Conservation (phyloP, 2,113 vertebrate species). For the Gallinago media region DNA sequence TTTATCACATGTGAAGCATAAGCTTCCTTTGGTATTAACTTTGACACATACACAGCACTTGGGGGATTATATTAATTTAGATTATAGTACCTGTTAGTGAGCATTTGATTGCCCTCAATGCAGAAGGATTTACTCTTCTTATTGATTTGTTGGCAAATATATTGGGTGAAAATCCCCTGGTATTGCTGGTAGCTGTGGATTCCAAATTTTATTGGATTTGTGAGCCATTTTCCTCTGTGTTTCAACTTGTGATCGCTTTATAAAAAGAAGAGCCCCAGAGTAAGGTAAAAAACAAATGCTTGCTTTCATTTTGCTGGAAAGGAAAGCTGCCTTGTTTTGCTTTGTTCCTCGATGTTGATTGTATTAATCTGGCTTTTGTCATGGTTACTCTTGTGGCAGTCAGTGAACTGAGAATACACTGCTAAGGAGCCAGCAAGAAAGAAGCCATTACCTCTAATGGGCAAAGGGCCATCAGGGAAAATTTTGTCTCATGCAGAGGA, state of each 20-base stretch:
- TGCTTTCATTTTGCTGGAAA: not conserved
- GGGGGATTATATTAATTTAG: slow-evolving; percentile 87
- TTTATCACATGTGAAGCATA: slow-evolving; percentile 69
- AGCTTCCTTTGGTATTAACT: slow-evolving; percentile 84
- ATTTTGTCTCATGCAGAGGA: not conserved
- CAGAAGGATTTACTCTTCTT: slow-evolving; percentile 85
- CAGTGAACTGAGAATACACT: not conserved
- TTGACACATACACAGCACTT: slow-evolving; percentile 76
- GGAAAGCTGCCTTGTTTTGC: not conserved
- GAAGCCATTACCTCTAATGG: not conserved
- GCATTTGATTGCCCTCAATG: slow-evolving; percentile 81
- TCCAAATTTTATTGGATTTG: slow-evolving; percentile 84
- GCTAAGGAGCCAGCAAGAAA: not conserved
- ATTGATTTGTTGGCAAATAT: slow-evolving; percentile 91
- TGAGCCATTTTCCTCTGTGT: slow-evolving; percentile 70
- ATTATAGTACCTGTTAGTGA: slow-evolving; percentile 80
- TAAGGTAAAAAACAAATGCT: slow-evolving; percentile 52
- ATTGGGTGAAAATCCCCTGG: slow-evolving; percentile 84
- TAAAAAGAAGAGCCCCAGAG: slow-evolving; percentile 56
- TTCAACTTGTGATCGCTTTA: slow-evolving; percentile 73
- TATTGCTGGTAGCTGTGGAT: slow-evolving; percentile 67
- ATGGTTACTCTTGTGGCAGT: not conserved
- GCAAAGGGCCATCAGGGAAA: not conserved
- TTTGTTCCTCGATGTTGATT: slow-evolving; percentile 7
- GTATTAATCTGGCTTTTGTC: slow-evolving; percentile 33